Base-by-base conservation (phyloP, 2,797 vertebrate species). In the Phataginus tricuspis region DNA sequence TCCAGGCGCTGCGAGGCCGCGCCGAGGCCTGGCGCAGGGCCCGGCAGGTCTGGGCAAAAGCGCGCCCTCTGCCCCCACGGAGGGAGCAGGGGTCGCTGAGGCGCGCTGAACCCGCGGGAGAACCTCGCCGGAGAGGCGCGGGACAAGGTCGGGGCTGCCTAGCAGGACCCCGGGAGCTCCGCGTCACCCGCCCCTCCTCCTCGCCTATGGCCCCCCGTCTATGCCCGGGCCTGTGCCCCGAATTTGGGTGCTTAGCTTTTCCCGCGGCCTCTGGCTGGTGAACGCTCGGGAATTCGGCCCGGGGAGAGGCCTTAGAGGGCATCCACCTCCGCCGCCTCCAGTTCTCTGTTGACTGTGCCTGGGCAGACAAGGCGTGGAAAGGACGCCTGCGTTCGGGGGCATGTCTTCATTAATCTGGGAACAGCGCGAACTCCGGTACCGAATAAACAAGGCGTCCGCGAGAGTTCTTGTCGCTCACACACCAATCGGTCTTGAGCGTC, bases 401-500 rank as follows among this genome's bases (percentile, higher is more conserved):
- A 0, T 13, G 2, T 15, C 39, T 66, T 53, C 37, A 15, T 27
- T 66, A 19, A 29, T 2, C 39, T 23, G 72, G 4, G 39, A 71
- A 15, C 0, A 29, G 55, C 3, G 3, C 10, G 0, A 16, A 15
- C 45, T 31, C 39, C n/a, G 1, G 7, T 31, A 53, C 16, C 0
- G 0, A 12, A 5, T 18, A n/a, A 74, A 37, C 1, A 0, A 23
- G 53, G 25, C 2, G 3, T 84, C 57, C 79, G 4, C 19, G 78
- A 29, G 68, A 37, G 57, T 19, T 42, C 45, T 25, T 7, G 57
- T 15, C 1, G 21, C 39, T 53, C 78, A 3, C 11, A 37, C 25
- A 7, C 74, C 4, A 45, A 39, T 37, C 1, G 0, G 5, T n/a
- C 21, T 59, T 2, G 25, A 21, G 29, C 3, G 0, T n/a, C 27